Percentiles rank a stretch among this genome's conserved stretches.
Conservation (phyloP, 2,113 vertebrate species). For the Mormyrus lacerda region DNA sequence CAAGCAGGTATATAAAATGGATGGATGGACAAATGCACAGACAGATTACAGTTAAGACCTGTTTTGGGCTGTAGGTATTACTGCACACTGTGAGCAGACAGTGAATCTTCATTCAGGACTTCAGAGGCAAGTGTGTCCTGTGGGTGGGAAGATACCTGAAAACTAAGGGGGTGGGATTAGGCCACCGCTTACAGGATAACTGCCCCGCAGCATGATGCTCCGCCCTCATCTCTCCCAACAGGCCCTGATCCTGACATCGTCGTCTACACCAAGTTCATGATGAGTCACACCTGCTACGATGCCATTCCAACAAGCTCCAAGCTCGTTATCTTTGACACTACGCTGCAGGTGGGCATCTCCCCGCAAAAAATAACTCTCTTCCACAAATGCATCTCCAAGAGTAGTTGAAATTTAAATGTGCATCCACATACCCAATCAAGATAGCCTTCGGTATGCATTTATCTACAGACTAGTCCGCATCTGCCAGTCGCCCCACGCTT, state of each 20-base stretch:
- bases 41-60: neutral
- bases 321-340: constrained; percentile 71
- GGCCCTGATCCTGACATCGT: constrained; percentile 57
- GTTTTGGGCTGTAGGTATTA: neutral
- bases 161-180: neutral
- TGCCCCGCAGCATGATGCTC: neutral
- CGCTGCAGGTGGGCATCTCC: constrained; percentile 57
- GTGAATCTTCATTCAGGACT: neutral
- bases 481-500: neutral
- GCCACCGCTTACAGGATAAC: neutral
- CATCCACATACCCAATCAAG: neutral
- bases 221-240: neutral
- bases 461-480: neutral
- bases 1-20: neutral
- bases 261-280: constrained; percentile 88
- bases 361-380: neutral
- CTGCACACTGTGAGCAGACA: neutral
- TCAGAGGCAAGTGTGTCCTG: neutral
- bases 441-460: neutral
- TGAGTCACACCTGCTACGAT: constrained; percentile 80
- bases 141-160: too few species aligned
- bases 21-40: neutral
- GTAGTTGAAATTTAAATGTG: neutral
- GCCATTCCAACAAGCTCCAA: constrained; percentile 90
- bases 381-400: neutral